Evolutionary conservation across 2,113 vertebrate genomes (phyloP).

Genomic region (Salminus brasiliensis): DNA sequence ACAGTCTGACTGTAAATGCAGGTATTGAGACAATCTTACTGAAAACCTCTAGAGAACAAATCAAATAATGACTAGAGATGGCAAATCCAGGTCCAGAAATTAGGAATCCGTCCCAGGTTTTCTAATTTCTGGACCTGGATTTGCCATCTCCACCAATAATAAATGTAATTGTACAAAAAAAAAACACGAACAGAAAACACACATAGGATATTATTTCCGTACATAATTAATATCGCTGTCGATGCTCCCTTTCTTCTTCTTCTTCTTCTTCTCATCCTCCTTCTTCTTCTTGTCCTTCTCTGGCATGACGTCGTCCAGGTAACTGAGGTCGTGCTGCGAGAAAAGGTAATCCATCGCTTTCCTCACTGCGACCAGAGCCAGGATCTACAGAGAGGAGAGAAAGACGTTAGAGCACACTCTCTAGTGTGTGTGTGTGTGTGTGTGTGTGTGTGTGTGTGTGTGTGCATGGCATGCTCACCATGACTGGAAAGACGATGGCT

Average conservation of each 20-base stretch:
- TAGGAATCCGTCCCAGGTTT: no score
- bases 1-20: constrained; percentile 94
- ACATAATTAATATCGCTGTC: constrained; percentile 96
- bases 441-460: neutral
- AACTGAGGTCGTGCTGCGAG: constrained; percentile 95
- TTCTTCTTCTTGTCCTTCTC: constrained; percentile 99
- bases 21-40: constrained; percentile 62
- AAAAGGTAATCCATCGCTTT: constrained; percentile 98
- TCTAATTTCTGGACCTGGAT: no score
- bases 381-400: constrained; percentile 76
- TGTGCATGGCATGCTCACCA: constrained; percentile 76
- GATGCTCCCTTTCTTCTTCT: constrained; percentile 92
- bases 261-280: constrained; percentile 97
- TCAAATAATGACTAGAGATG: neutral
- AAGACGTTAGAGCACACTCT: neutral
- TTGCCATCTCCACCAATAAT: no score
- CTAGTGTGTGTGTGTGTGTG: no score
- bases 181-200: neutral
- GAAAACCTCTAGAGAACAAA: neutral
- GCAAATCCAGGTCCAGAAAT: no score
- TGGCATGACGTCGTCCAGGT: constrained; percentile 97
- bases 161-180: neutral
- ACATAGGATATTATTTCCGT: constrained; percentile 63
- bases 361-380: constrained; percentile 92
- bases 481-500: constrained; percentile 96